Conservation (phyloP, 2,888 invertebrate genomes). For the Morpho helenor region DNA sequence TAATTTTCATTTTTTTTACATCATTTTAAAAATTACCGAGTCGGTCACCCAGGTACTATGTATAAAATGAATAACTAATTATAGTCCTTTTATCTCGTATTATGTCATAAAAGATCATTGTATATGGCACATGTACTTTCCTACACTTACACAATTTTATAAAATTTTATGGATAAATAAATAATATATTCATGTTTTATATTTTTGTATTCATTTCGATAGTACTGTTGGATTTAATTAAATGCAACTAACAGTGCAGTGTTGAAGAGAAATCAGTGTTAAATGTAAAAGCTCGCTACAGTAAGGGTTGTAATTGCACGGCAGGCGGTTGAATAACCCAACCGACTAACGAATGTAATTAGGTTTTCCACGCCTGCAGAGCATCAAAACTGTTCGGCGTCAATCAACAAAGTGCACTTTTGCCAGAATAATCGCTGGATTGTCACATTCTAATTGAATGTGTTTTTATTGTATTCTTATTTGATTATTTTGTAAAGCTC, state of each 20-base stretch:
- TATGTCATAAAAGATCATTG: too few relatives aligned
- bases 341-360: slow-evolving; percentile 27
- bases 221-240: slow-evolving; percentile 9
- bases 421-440: slow-evolving; percentile 18
- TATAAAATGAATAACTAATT: too few relatives aligned
- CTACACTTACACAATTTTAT: too few relatives aligned
- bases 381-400: slow-evolving; percentile 24
- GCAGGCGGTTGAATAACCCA: slow-evolving; percentile 26
- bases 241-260: slow-evolving; percentile 8
- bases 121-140: too few relatives aligned
- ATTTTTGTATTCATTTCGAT: neutral
- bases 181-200: neutral
- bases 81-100: too few relatives aligned
- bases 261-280: slow-evolving; percentile 10
- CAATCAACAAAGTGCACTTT: slow-evolving; percentile 24
- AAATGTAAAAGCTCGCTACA: slow-evolving; percentile 19
- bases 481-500: neutral
- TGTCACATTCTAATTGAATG: slow-evolving; percentile 13
- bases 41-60: too few relatives aligned
- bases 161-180: too few relatives aligned
- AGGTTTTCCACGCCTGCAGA: slow-evolving; percentile 27
- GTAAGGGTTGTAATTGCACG: slow-evolving; percentile 23
- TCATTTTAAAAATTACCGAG: too few relatives aligned
- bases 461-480: slow-evolving; percentile 7
- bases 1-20: too few relatives aligned